Base-by-base conservation (phyloP, 1,140 invertebrate species). In the Penaeus indicus region DNA sequence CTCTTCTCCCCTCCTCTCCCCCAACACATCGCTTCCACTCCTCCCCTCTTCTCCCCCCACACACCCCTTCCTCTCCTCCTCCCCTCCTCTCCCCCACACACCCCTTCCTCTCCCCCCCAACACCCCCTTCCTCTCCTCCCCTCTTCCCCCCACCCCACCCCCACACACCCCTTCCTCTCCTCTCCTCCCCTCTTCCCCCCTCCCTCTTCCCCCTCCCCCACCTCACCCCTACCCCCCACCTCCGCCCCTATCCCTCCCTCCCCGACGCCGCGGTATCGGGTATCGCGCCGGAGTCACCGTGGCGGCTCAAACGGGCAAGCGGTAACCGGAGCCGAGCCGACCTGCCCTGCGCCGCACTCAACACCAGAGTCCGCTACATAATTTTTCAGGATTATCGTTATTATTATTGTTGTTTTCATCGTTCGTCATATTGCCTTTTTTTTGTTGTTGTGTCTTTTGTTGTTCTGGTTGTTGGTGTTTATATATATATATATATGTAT, bases 241-340 rank as follows among this genome's bases (percentile, higher is more conserved):
- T 38, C 62, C 69, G 22, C 69, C 10, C 47, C 69, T 25, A 22
- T 27, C 7, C 13, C 84, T 60, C 27, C 75, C 27, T 7, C 61
- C 77, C 42, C 4, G 38, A 62, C 27, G 38, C 42, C 18, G 42
- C 75, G 67, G 85, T 86, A 80, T 86, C 85, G 38, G 85, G 85
- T 86, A 63, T 64, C 85, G n/a, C 19, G 85, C 54, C 61, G 75
- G 85, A 86, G 85, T 86, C 85, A 86, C 75, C 77, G 85, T 86
- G 85, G 85, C 85, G 85, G 80, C 75, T 75, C 75, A 77, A 64
- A 32, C 72, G n/a, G 77, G 75, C 77, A 75, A 47, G 19, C 75
- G 61, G 85, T 79, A 86, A 86, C 85, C 32, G 10, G 85, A 86
- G 18, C 61, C 61, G n/a, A n/a, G 61, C 85, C 75, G n/a, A 47